Evolutionary conservation across 1,140 invertebrate species (phyloP), one percentile per base, ranked within the genome.

Genomic region (Ectropis grisescens): DNA sequence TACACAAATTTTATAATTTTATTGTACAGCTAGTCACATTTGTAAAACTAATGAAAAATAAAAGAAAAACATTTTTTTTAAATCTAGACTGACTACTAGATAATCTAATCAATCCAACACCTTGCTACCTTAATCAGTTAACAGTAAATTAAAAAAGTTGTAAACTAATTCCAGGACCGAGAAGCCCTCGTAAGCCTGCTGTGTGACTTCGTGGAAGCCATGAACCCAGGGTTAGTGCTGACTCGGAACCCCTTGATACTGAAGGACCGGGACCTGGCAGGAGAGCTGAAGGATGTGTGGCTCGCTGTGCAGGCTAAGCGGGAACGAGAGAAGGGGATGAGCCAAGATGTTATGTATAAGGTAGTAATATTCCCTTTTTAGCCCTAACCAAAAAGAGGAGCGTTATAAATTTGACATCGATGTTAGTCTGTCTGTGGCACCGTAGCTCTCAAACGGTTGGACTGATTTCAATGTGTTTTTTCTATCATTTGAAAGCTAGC

Each of bases 261-360:
- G 16, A 88, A 87, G 49, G 88, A 91, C 58, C 76, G 88, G 11
- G 89, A 90, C 62, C 83, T 91, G 32, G 88, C 87, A 0, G 89
- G 89, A 0, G 89, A 91, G 60, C 61, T 91, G 13, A 91, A 91
- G 61, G 88, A 90, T 58, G 86, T 91, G 0, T 90, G 89, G 89
- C 85, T 86, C 13, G 86, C 87, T 0, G 87, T 90, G 2, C 87
- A 90, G 52, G 85, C 84, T 13, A 87, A 87, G 47, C 76, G 85
- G 16, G 88, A 89, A 43, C 54, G 84, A 14, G 88, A 89, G 47
- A 84, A 85, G 61, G 68, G 74, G 1, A 47, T 67, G 33, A 80
- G 53, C 29, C 74, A 79, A 37, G 78, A 82, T 64, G 64, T 82
- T 14, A 82, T 81, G 65, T 82, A 83, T 47, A 82, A 83, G 66